phyloP scores from a whole-genome alignment of 30 jellyfish, hydroid and myxozoan species.

The Hydra vulgaris region DNA sequence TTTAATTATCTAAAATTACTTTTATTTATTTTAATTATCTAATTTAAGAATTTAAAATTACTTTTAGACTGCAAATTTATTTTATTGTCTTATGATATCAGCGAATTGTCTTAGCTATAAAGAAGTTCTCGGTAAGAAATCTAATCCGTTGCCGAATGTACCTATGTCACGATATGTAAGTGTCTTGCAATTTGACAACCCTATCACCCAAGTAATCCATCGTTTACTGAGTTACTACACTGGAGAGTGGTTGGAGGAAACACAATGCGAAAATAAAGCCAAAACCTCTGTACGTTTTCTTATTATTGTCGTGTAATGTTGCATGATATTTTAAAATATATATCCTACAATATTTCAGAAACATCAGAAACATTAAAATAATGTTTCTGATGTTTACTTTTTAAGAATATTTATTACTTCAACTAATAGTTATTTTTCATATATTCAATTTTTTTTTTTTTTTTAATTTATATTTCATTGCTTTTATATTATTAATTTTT shows the following conservation, averaged over 20 bases:
- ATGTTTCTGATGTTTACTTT: background rate
- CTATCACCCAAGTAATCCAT: conserved; percentile 52
- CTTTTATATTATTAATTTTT: background rate
- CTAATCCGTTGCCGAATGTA: conserved; percentile 45
- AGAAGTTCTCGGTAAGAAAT: conserved; percentile 51
- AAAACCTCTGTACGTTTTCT: conserved; percentile 37
- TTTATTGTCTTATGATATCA: conserved; percentile 67
- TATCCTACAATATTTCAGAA: too few species aligned
- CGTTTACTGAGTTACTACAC: conserved; percentile 66
- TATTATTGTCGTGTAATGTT: background rate
- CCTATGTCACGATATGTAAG: conserved; percentile 94
- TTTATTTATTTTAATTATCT: background rate
- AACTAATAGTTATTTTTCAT: background rate
- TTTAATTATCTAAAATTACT: too few species aligned
- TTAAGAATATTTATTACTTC: background rate
- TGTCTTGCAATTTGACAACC: conserved; percentile 77
- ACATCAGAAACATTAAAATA: too few species aligned
- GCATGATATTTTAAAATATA: too few species aligned
- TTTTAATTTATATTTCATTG: background rate
- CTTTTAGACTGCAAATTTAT: conserved; percentile 63
- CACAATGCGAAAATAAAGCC: conserved; percentile 12
- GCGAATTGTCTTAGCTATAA: conserved; percentile 93
- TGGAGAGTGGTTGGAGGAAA: conserved; percentile 52
- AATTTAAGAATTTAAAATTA: too few species aligned
- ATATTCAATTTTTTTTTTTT: background rate